Percentiles rank a stretch among this genome's conserved stretches.
These are phyloP conservation scores for Brachyptera risi DNA, from an alignment of 2,888 invertebrate species.

Conservation along the genomic window DNA sequence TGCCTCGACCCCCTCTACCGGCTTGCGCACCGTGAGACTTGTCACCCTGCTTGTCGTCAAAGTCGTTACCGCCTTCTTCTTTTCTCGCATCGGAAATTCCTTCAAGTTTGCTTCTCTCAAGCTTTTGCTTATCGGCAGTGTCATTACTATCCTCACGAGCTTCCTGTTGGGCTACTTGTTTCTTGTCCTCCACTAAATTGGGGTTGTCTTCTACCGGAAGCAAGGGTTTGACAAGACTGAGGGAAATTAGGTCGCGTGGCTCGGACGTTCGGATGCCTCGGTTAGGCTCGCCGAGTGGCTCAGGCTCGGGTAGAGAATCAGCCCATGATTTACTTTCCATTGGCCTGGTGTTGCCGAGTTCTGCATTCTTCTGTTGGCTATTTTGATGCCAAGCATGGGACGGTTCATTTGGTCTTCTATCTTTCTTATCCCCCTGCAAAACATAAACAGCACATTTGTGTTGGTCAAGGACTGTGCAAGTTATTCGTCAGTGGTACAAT, in stretches of 20 bases:
- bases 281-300: no score
- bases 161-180: conserved; percentile 17
- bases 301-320: conserved; percentile 23
- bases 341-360: not conserved
- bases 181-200: conserved; percentile 16
- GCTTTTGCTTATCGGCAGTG: conserved; percentile 24
- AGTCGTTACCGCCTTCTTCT: not conserved
- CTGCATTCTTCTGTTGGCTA: conserved; percentile 12
- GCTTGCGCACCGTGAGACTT: conserved; percentile 16
- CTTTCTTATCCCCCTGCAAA: conserved; percentile 21
- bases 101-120: conserved; percentile 23
- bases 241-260: no score
- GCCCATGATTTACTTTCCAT: conserved; percentile 28
- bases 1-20: conserved; percentile 24
- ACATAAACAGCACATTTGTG: not conserved
- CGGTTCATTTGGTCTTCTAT: conserved; percentile 18
- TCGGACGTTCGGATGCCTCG: no score
- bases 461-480: no score
- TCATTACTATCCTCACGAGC: conserved; percentile 26
- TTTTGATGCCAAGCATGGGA: conserved; percentile 24
- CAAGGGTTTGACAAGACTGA: conserved; percentile 15
- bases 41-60: not conserved
- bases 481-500: no score
- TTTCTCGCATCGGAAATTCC: conserved; percentile 29
- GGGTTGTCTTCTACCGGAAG: conserved; percentile 24